Conservation (phyloP, 2,888 invertebrate genomes). For the Synergus laeviventris region DNA sequence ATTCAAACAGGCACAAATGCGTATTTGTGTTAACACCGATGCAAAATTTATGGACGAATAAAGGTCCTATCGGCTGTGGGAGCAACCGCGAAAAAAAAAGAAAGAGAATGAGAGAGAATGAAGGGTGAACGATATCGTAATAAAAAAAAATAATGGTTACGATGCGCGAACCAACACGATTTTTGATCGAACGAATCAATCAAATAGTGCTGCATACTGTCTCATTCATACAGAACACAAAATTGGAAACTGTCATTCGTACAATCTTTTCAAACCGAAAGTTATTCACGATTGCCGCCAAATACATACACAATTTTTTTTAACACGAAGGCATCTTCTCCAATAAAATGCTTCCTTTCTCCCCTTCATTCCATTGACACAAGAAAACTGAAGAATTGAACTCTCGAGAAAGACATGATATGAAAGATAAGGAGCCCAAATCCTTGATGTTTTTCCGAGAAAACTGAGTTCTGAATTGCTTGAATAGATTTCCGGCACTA, state of each 20-base stretch:
- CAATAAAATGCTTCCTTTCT: background rate
- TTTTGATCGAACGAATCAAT: background rate
- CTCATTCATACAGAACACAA: background rate
- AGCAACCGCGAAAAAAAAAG: conserved; percentile 51
- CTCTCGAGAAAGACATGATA: too few species aligned
- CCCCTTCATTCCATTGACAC: background rate
- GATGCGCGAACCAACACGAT: too few species aligned
- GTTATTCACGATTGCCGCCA: background rate
- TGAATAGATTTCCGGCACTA: too few species aligned
- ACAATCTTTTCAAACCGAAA: background rate
- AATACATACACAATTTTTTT: background rate
- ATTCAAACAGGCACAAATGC: background rate
- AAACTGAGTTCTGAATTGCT: too few species aligned
- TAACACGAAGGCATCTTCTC: background rate
- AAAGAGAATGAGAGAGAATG: conserved; percentile 29
- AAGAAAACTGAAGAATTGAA: background rate
- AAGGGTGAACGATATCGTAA: background rate
- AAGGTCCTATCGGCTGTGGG: conserved; percentile 60
- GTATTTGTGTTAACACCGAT: conserved; percentile 56
- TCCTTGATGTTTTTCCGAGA: too few species aligned
- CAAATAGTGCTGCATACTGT: background rate
- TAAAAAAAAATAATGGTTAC: background rate
- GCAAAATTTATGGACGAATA: conserved; percentile 66
- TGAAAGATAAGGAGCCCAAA: too few species aligned
- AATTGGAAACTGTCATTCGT: background rate